phyloP scores from a whole-genome alignment of 2,888 invertebrate genomes.

The Seira ritae region DNA sequence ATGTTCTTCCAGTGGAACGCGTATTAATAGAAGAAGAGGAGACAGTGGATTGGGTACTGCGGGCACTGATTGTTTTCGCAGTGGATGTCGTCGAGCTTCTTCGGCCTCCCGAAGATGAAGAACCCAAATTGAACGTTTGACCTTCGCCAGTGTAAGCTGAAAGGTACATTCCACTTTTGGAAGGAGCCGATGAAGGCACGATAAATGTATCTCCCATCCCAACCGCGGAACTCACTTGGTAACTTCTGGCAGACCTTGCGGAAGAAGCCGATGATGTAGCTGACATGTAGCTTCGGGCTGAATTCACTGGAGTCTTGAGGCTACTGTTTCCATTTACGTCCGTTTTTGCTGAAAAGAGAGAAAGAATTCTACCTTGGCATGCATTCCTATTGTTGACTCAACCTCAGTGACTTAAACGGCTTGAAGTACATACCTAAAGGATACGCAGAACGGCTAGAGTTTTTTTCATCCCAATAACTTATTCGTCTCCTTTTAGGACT shows the following conservation, averaged over 20 bases:
- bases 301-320: background rate
- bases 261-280: background rate
- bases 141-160: too few species aligned
- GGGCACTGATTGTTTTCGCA: conserved; percentile 1
- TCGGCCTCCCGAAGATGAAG: background rate
- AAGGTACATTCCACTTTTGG: too few species aligned
- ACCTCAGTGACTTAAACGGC: too few species aligned
- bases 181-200: background rate
- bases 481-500: conserved; percentile 65
- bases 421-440: too few species aligned
- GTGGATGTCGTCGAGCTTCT: background rate
- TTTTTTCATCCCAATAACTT: conserved; percentile 58
- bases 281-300: conserved; percentile 9
- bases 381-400: too few species aligned
- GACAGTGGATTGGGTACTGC: background rate
- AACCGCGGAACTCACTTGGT: background rate
- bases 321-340: conserved; percentile 35
- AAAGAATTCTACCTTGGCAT: too few species aligned
- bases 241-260: background rate
- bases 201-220: conserved; percentile 11
- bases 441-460: background rate
- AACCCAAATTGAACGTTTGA: too few species aligned
- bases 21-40: background rate
- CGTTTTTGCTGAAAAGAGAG: background rate
- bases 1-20: background rate